Evolutionary conservation across 2,113 vertebrate species (phyloP).

Genomic region (Cinclus mexicanus): DNA sequence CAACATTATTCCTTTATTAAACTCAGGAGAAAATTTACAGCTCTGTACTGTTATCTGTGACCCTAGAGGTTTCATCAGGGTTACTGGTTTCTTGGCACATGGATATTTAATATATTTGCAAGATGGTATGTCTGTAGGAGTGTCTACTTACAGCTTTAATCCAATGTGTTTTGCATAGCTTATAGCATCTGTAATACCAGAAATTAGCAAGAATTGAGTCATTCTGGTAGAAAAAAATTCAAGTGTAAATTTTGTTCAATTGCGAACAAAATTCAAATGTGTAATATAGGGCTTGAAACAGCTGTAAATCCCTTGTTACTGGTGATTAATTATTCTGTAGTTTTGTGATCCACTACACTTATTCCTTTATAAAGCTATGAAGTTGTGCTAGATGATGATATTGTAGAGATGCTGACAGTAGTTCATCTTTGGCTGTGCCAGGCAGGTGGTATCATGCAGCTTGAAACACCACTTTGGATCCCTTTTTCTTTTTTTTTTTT

Average conservation of each 20-base stretch:
- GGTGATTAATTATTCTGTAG: background rate
- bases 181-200: background rate
- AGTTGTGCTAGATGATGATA: rapidly evolving
- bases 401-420: background rate
- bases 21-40: background rate
- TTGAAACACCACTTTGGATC: background rate
- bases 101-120: background rate
- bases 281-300: background rate
- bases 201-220: background rate
- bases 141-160: background rate
- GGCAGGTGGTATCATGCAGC: background rate
- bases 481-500: background rate
- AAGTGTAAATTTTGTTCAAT: background rate
- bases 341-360: background rate
- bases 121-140: background rate
- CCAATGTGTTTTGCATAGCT: background rate
- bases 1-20: background rate
- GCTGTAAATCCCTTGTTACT: background rate
- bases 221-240: background rate
- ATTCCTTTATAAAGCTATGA: background rate
- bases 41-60: background rate
- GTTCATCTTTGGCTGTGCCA: background rate
- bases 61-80: background rate
- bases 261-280: background rate
- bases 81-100: background rate